Conservation (phyloP, 1,140 invertebrate genomes). For the Tetramorium alpestre region DNA sequence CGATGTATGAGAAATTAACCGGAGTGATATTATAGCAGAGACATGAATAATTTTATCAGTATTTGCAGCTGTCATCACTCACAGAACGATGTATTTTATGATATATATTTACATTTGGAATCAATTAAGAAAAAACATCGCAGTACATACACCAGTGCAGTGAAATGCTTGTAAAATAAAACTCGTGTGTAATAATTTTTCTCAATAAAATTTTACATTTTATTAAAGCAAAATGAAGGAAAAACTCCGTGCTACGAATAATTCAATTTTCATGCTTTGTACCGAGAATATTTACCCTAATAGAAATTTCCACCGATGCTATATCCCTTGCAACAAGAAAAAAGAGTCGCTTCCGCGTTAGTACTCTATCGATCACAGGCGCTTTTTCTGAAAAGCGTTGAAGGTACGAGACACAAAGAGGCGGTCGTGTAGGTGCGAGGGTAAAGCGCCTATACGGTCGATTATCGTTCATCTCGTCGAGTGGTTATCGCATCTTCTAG, state of each 20-base stretch:
- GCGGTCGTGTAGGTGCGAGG: constrained; percentile 22
- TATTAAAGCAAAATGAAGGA: neutral
- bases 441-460: constrained; percentile 51
- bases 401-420: constrained; percentile 46
- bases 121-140: constrained; percentile 10
- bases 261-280: neutral
- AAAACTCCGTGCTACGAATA: neutral
- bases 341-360: constrained; percentile 25
- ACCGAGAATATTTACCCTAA: constrained; percentile 1
- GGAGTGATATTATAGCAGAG: neutral
- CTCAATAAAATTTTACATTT: constrained; percentile 8
- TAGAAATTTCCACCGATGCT: constrained; percentile 25
- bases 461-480: constrained; percentile 63
- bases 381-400: constrained; percentile 51
- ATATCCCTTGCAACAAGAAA: neutral
- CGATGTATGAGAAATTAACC: neutral
- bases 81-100: neutral
- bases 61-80: neutral
- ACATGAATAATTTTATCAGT: constrained; percentile 26
- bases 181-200: neutral
- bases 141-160: neutral
- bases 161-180: neutral
- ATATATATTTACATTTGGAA: neutral
- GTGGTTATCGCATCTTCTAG: constrained; percentile 54
- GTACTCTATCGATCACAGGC: constrained; percentile 22